Percentiles rank a stretch among this genome's conserved stretches.
Evolutionary conservation across 2,797 vertebrate species (phyloP).

Genomic region (Heterohyrax brucei): DNA sequence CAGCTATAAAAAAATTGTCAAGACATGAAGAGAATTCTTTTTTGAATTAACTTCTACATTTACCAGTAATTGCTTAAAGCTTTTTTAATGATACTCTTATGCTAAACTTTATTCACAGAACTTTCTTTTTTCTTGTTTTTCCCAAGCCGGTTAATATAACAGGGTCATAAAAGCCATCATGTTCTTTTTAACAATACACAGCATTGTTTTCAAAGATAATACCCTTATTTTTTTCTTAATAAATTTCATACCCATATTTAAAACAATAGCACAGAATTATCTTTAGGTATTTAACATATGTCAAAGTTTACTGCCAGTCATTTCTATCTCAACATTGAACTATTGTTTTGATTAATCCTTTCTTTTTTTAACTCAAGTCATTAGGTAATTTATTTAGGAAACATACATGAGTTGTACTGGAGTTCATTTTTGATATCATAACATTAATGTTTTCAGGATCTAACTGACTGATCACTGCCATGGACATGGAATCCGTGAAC

Average conservation of each 20-base stretch:
- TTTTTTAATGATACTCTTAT: constrained; percentile 42
- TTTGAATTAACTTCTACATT: constrained; percentile 3
- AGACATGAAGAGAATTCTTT: neutral
- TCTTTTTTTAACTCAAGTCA: constrained; percentile 53
- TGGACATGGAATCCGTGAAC: neutral
- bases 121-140: constrained; percentile 44
- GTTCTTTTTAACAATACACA: constrained; percentile 6
- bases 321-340: neutral
- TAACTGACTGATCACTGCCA: neutral
- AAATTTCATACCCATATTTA: constrained; percentile 48
- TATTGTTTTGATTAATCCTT: constrained; percentile 50
- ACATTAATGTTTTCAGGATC: neutral
- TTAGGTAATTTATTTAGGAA: neutral
- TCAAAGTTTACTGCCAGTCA: neutral
- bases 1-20: neutral
- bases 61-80: neutral
- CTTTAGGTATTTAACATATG: constrained; percentile 38
- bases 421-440: constrained; percentile 42
- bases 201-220: constrained; percentile 30
- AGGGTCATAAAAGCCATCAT: constrained; percentile 11
- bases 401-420: neutral
- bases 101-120: neutral
- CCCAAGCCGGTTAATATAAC: constrained; percentile 7
- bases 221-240: constrained; percentile 44
- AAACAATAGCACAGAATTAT: constrained; percentile 32